Conservation (phyloP, 2,113 vertebrate genomes). For the Serinus canaria region DNA sequence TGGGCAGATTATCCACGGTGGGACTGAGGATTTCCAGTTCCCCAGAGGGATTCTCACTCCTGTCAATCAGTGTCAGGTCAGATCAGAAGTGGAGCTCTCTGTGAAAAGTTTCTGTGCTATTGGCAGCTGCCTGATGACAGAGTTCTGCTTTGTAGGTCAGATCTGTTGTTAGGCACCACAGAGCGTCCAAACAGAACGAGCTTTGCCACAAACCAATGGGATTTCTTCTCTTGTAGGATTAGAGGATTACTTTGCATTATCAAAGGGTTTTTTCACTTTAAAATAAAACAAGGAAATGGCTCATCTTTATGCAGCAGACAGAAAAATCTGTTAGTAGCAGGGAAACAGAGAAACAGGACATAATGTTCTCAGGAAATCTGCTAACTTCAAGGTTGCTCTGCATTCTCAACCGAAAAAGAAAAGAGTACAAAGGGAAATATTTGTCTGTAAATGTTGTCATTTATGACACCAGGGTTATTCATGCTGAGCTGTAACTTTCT, state of each 20-base stretch:
- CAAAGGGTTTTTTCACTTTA: conserved; percentile 9
- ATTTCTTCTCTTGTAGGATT: conserved; percentile 36
- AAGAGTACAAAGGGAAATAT: not conserved
- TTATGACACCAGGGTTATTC: not conserved
- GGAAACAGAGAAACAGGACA: not conserved
- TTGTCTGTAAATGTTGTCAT: not conserved
- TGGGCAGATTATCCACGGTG: not conserved
- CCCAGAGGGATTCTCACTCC: conserved; percentile 58
- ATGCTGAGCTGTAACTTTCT: not conserved
- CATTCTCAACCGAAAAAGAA: not conserved
- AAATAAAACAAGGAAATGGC: conserved; percentile 12
- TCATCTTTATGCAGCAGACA: not conserved
- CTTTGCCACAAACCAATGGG: conserved; percentile 16
- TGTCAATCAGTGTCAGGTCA: conserved; percentile 66
- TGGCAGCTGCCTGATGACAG: conserved; percentile 3
- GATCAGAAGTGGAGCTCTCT: not conserved
- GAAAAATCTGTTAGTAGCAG: not conserved
- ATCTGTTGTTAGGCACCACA: not conserved
- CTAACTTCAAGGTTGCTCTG: not conserved
- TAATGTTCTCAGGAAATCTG: not conserved
- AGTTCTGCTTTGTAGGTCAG: conserved; percentile 48
- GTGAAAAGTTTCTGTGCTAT: conserved; percentile 15
- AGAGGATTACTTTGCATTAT: conserved; percentile 41
- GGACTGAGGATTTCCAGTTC: conserved; percentile 30
- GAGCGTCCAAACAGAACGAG: conserved; percentile 11